These are phyloP conservation scores for Clunio marinus DNA, from an alignment of 2,888 invertebrate species.

Conservation along the genomic window DNA sequence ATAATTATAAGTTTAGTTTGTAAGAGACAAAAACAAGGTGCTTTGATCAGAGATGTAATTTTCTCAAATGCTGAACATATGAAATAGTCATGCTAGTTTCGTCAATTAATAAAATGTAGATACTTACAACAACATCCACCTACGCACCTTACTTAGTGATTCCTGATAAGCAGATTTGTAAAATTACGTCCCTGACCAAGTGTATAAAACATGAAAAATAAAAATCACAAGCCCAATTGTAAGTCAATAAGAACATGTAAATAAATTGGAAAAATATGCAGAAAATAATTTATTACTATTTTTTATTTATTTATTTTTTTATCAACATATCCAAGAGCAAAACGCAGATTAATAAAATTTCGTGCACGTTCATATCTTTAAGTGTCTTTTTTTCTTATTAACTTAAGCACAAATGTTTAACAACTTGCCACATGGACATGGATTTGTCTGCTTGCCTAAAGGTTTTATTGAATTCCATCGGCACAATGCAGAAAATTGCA, in stretches of 20 bases:
- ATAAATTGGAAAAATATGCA: no score
- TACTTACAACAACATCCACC: conserved; percentile 4
- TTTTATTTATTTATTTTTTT: no score
- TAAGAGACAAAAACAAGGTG: no score
- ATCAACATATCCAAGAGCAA: no score
- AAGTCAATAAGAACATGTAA: not conserved
- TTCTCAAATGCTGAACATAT: not conserved
- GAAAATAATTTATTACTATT: no score
- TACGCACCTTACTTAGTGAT: not conserved
- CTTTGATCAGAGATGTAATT: not conserved
- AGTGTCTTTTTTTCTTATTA: no score
- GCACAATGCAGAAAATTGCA: not conserved
- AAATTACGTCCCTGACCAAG: not conserved
- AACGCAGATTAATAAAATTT: no score
- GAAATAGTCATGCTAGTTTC: conserved; percentile 4
- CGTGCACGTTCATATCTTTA: no score
- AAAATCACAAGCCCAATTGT: conserved; percentile 10
- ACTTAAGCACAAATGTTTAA: not conserved
- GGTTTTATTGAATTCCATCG: no score
- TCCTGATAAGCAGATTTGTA: not conserved
- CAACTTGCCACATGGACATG: not conserved
- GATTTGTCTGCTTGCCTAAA: not conserved
- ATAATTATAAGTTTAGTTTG: no score
- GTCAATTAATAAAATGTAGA: not conserved
- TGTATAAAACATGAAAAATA: not conserved